These are phyloP conservation scores for Aythya baeri DNA, from an alignment of 2,113 vertebrate species.

Conservation along the genomic window DNA sequence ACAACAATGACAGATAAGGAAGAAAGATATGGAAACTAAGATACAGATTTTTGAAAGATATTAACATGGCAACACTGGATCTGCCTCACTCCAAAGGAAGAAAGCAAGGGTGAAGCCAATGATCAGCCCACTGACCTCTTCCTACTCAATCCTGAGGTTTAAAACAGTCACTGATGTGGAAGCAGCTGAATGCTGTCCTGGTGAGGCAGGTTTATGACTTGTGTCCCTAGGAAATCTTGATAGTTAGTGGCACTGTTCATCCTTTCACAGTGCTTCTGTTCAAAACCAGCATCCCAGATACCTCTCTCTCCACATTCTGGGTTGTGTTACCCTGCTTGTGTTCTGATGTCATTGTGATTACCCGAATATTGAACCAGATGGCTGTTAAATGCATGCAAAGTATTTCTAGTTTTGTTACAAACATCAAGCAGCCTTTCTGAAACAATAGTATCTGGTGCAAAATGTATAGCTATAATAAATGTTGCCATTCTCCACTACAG, in stretches of 20 bases:
- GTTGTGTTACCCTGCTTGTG: background rate
- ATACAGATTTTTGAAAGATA: background rate
- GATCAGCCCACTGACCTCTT: background rate
- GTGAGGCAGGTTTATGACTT: background rate
- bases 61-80: accelerated
- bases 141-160: background rate
- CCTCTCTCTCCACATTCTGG: accelerated
- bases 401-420: background rate
- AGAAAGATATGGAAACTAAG: background rate
- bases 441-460: background rate
- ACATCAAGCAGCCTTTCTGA: background rate
- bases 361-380: background rate
- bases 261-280: background rate
- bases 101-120: background rate
- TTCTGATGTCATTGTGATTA: background rate
- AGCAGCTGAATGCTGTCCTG: background rate
- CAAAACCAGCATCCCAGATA: background rate
- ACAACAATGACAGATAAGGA: background rate
- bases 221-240: background rate
- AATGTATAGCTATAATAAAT: background rate
- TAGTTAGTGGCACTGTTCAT: background rate
- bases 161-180: background rate
- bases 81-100: background rate
- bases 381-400: background rate
- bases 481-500: background rate